phyloP scores from a whole-genome alignment of 2,888 invertebrate genomes.

The Erannis defoliaria region DNA sequence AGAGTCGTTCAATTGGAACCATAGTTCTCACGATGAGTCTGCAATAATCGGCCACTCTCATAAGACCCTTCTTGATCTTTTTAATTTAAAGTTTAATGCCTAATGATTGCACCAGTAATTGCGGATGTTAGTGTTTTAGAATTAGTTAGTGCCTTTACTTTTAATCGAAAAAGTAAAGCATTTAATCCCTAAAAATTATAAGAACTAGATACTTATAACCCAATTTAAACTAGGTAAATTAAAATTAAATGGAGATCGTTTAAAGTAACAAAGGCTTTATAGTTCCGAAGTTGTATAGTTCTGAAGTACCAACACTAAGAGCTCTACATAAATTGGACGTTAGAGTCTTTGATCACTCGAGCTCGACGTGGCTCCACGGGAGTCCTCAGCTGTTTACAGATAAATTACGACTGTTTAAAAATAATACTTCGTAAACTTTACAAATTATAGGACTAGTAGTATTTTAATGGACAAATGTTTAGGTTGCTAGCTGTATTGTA shows the following conservation, averaged over 20 bases:
- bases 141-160: neutral
- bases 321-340: conserved; percentile 9
- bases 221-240: no score
- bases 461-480: conserved; percentile 22
- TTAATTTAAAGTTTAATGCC: neutral
- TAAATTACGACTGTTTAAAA: conserved; percentile 30
- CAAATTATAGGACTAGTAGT: conserved; percentile 13
- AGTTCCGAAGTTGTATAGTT: no score
- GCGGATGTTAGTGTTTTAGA: neutral
- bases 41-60: conserved; percentile 19
- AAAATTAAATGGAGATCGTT: no score
- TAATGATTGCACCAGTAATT: conserved; percentile 1
- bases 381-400: conserved; percentile 56
- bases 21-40: conserved; percentile 36
- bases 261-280: no score
- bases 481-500: conserved; percentile 9
- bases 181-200: no score
- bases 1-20: conserved; percentile 7
- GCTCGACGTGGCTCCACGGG: conserved; percentile 60
- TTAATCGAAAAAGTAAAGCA: neutral
- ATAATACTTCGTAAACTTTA: conserved; percentile 36
- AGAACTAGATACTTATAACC: no score
- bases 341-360: conserved; percentile 2
- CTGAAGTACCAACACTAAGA: neutral
- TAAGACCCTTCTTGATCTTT: conserved; percentile 10